Evolutionary conservation across 2,888 invertebrate species (phyloP).

Genomic region (Helleia helle): DNA sequence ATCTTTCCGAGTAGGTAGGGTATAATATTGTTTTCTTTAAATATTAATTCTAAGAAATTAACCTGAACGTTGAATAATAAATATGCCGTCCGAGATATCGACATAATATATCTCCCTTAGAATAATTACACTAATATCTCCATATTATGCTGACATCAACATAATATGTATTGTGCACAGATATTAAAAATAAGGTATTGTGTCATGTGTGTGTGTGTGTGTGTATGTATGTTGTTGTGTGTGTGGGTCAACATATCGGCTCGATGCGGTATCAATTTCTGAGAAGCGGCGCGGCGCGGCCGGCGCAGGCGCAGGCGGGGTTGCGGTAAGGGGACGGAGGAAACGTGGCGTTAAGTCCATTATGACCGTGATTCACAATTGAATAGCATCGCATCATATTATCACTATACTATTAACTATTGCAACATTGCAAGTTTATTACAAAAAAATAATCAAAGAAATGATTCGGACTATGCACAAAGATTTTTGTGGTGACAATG

Average conservation of each 20-base stretch:
- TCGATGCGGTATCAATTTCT: conserved; percentile 46
- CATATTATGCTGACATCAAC: too few relatives aligned
- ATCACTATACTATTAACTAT: too few relatives aligned
- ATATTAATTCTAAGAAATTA: conserved; percentile 4
- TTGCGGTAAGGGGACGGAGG: conserved; percentile 24
- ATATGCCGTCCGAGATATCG: conserved; percentile 31
- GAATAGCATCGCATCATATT: neutral
- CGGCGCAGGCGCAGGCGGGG: conserved; percentile 24
- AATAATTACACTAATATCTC: too few relatives aligned
- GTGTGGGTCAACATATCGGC: conserved; percentile 28
- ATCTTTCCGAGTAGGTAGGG: too few relatives aligned
- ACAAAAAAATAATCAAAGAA: neutral
- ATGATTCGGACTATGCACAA: too few relatives aligned
- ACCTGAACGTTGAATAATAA: conserved; percentile 21
- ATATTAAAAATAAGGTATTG: too few relatives aligned
- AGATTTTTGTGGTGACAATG: too few relatives aligned
- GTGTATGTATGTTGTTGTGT: too few relatives aligned
- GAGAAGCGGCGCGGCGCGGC: conserved; percentile 41
- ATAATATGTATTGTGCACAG: too few relatives aligned
- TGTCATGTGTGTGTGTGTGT: conserved; percentile 17
- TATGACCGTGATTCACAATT: conserved; percentile 24
- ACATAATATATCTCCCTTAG: conserved; percentile 18
- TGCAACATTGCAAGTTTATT: neutral
- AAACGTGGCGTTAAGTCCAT: conserved; percentile 42
- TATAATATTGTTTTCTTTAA: too few relatives aligned